A percentile compares a stretch with the other conserved stretches of the same genome.
phyloP scores from a whole-genome alignment of 2,888 invertebrate genomes.

The Nomada fucata region DNA sequence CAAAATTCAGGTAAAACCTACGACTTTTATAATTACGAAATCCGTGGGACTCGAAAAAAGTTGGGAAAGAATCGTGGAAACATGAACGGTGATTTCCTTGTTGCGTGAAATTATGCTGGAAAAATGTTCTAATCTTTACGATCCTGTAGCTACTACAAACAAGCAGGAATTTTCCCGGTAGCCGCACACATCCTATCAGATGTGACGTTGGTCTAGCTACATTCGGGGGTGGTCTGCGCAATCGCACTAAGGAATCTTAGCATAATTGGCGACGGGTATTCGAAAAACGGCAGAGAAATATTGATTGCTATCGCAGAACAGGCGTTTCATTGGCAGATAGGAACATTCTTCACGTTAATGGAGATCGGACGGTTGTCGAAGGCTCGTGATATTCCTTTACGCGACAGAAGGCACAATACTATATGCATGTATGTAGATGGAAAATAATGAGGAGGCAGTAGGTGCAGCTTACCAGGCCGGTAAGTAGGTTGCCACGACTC shows the following conservation, averaged over 20 bases:
- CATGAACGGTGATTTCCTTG: no score
- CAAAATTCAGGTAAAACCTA: no score
- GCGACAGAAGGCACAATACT: constrained; percentile 28
- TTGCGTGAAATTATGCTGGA: no score
- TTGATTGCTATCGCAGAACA: neutral
- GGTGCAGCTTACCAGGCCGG: constrained; percentile 63
- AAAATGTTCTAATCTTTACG: no score
- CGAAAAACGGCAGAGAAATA: neutral
- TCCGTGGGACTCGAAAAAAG: no score
- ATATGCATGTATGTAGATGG: constrained; percentile 13
- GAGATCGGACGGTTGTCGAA: constrained; percentile 13
- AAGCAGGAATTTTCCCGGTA: no score
- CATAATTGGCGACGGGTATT: neutral
- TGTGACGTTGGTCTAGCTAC: no score
- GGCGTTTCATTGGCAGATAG: neutral
- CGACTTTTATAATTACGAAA: no score
- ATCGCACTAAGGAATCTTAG: neutral
- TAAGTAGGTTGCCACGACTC: constrained; percentile 73
- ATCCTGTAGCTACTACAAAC: no score
- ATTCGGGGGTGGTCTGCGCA: no score
- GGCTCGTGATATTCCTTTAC: constrained; percentile 19
- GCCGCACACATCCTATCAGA: no score
- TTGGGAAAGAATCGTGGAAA: no score
- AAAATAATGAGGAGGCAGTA: constrained; percentile 58
- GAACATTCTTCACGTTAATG: constrained; percentile 11